These are phyloP conservation scores for Eudasyphora cyanicolor DNA, from an alignment of 2,888 invertebrate species.

Conservation along the genomic window DNA sequence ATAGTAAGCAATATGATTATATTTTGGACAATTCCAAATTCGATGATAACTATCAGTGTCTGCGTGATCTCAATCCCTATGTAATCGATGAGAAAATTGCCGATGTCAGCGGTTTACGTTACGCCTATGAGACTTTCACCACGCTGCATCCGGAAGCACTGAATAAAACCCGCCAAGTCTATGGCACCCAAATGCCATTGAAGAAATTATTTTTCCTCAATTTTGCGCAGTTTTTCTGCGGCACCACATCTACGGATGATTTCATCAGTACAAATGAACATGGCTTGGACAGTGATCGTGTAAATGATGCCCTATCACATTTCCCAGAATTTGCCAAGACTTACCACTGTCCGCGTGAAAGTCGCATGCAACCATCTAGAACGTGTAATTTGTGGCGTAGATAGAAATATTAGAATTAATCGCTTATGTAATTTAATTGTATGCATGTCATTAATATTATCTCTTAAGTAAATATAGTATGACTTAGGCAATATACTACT, in stretches of 20 bases:
- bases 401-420: no score
- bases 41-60: slow-evolving; percentile 55
- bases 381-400: slow-evolving; percentile 54
- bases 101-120: slow-evolving; percentile 66
- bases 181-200: slow-evolving; percentile 16
- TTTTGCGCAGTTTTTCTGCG: slow-evolving; percentile 69
- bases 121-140: slow-evolving; percentile 66
- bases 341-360: slow-evolving; percentile 50
- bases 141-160: not conserved
- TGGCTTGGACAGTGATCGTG: slow-evolving; percentile 65
- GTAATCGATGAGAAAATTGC: slow-evolving; percentile 67
- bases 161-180: not conserved
- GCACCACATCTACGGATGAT: slow-evolving; percentile 28
- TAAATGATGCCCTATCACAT: slow-evolving; percentile 64
- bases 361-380: slow-evolving; percentile 42
- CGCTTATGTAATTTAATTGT: no score
- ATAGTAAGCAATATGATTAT: slow-evolving; percentile 5
- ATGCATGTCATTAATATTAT: no score
- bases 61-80: slow-evolving; percentile 56
- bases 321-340: slow-evolving; percentile 62
- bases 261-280: slow-evolving; percentile 53
- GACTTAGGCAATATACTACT: no score
- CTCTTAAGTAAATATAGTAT: no score
- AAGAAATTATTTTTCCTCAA: slow-evolving; percentile 65
- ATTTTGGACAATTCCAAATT: slow-evolving; percentile 43